Evolutionary conservation across 2,888 invertebrate genomes (phyloP).

Genomic region (Craniophora ligustri): DNA sequence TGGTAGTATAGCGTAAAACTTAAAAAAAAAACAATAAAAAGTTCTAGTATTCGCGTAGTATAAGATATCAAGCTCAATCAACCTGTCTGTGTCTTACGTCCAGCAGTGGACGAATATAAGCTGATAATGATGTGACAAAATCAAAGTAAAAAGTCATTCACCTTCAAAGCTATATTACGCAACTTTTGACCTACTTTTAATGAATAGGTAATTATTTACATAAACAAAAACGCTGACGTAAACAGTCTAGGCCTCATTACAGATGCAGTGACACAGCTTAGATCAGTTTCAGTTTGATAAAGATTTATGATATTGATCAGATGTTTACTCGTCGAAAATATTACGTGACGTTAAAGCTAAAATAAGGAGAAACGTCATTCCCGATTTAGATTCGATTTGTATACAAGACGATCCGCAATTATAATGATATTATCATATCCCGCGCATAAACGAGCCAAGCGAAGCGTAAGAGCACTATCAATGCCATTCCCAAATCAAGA

Average conservation of each 20-base stretch:
- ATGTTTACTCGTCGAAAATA: constrained; percentile 1
- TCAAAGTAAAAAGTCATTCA: neutral
- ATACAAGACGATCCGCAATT: neutral
- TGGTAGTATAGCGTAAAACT: too few species aligned
- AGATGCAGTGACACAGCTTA: constrained; percentile 36
- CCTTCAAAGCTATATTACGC: neutral
- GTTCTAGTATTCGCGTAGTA: too few species aligned
- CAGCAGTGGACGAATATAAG: too few species aligned
- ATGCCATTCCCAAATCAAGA: too few species aligned
- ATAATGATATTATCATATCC: neutral
- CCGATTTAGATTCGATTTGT: neutral
- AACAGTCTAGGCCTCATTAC: constrained; percentile 39
- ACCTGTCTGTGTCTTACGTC: too few species aligned
- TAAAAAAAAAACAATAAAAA: too few species aligned
- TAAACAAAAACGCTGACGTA: constrained; percentile 16
- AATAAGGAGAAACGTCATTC: neutral
- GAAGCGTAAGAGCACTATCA: too few species aligned
- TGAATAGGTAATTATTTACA: constrained; percentile 15
- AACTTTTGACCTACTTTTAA: constrained; percentile 12
- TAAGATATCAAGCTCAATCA: too few species aligned
- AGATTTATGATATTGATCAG: constrained; percentile 29
- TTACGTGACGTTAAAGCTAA: constrained; percentile 20
- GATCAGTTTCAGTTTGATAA: constrained; percentile 9
- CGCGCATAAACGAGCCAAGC: too few species aligned
- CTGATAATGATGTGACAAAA: too few species aligned